These are phyloP conservation scores for Neotoxoptera formosana DNA, from an alignment of 1,140 invertebrate species.

Conservation along the genomic window DNA sequence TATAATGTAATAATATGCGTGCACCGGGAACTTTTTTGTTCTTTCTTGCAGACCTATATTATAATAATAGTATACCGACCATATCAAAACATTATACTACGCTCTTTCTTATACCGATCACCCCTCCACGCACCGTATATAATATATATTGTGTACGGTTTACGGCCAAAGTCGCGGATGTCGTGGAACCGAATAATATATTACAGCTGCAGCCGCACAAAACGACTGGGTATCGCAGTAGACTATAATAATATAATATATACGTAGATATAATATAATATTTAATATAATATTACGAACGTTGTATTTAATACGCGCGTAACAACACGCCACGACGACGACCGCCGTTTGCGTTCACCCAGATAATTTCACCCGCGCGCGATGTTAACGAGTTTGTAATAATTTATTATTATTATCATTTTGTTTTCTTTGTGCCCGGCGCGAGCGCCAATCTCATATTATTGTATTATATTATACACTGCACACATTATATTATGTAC, in stretches of 20 bases:
- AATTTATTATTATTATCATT: conserved; percentile 44
- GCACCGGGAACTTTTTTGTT: not conserved
- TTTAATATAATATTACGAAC: not conserved
- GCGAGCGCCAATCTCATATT: not conserved
- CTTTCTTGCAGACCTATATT: not conserved
- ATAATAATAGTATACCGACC: not conserved
- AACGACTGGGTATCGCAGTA: not conserved
- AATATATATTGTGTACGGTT: not conserved
- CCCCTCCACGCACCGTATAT: not conserved
- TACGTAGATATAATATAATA: not conserved
- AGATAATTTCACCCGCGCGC: conserved; percentile 24
- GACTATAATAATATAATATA: not conserved
- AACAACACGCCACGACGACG: not conserved
- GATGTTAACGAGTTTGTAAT: conserved; percentile 38
- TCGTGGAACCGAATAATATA: not conserved
- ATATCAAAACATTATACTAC: not conserved
- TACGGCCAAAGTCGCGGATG: not conserved
- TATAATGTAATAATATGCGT: not conserved
- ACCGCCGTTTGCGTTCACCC: conserved; percentile 7
- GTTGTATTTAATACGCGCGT: not conserved
- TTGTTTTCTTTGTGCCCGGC: conserved; percentile 15
- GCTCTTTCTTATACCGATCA: not conserved
- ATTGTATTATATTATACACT: not conserved
- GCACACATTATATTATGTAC: not conserved
- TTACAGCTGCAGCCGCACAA: not conserved